Conservation (phyloP, 2,888 invertebrate species). For the Andrena fulva region DNA sequence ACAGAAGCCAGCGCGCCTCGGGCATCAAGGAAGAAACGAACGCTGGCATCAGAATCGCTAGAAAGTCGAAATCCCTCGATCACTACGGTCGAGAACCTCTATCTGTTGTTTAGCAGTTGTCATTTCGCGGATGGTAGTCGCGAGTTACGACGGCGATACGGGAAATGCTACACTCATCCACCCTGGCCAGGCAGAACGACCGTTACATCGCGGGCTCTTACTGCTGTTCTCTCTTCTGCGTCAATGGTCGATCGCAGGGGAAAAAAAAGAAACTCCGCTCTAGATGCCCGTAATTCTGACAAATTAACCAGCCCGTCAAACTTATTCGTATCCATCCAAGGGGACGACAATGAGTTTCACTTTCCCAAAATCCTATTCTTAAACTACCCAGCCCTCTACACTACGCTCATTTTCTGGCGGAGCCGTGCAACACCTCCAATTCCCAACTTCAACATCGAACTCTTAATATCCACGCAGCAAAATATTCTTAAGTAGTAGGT, state of each 20-base stretch:
- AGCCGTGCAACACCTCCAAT: too few species aligned
- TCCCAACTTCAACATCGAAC: too few species aligned
- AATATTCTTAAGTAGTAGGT: too few species aligned
- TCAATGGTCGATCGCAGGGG: slow-evolving; percentile 53
- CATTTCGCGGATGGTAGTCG: slow-evolving; percentile 70
- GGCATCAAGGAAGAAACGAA: background rate
- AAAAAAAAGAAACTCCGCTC: slow-evolving; percentile 57
- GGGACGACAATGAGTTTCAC: slow-evolving; percentile 22
- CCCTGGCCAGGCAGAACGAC: slow-evolving; percentile 83
- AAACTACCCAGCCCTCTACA: too few species aligned
- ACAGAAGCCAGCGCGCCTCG: background rate
- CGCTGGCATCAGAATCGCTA: slow-evolving; percentile 10
- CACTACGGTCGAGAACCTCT: slow-evolving; percentile 61
- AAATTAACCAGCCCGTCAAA: slow-evolving; percentile 3
- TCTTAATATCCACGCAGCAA: too few species aligned
- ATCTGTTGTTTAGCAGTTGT: slow-evolving; percentile 63
- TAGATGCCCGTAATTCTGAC: slow-evolving; percentile 51
- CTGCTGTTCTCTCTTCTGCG: slow-evolving; percentile 67
- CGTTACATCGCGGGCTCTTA: slow-evolving; percentile 76
- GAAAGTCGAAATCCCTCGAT: slow-evolving; percentile 51
- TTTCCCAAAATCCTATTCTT: background rate
- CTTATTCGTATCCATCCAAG: too few species aligned
- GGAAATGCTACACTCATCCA: slow-evolving; percentile 83
- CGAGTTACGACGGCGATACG: slow-evolving; percentile 80
- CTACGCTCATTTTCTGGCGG: too few species aligned